Percentiles rank a stretch among this genome's conserved stretches.
Conservation (phyloP, 2,113 vertebrate species). For the Arothron firmamentum region DNA sequence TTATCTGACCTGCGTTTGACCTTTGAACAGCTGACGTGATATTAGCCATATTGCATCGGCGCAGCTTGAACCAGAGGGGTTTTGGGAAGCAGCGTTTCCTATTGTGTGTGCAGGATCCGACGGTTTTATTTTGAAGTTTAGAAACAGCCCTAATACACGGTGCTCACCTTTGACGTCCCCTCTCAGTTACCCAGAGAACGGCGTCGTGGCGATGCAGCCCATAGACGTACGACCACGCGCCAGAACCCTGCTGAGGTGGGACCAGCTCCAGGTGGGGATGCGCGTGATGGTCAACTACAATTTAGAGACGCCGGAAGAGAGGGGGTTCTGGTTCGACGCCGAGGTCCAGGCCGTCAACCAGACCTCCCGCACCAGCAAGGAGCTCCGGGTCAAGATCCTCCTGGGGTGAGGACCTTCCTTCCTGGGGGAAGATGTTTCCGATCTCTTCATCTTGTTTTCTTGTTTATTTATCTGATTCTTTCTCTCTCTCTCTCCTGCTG, state of each 20-base stretch:
- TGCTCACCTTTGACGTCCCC: neutral
- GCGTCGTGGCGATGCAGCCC: constrained; percentile 83
- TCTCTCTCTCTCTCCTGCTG: constrained; percentile 11
- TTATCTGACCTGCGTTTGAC: too few species aligned
- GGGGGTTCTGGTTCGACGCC: constrained; percentile 97
- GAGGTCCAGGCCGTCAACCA: constrained; percentile 86
- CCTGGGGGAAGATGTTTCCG: neutral
- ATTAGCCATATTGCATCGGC: too few species aligned
- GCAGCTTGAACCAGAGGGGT: too few species aligned
- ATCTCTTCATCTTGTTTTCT: neutral
- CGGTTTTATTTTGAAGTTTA: too few species aligned
- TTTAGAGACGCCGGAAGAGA: constrained; percentile 90
- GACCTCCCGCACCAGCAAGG: constrained; percentile 93
- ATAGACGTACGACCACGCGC: constrained; percentile 86
- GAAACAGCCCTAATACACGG: too few species aligned
- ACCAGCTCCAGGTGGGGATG: constrained; percentile 84
- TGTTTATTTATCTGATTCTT: neutral
- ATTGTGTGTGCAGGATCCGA: too few species aligned
- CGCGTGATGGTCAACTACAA: constrained; percentile 95
- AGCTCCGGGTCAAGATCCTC: constrained; percentile 91
- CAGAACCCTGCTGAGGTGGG: constrained; percentile 85
- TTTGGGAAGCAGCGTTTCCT: too few species aligned
- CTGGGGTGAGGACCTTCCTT: constrained; percentile 82
- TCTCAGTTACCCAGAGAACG: constrained; percentile 92
- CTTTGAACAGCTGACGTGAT: too few species aligned